These are phyloP conservation scores for Steatocranus sp. DNA, from an alignment of 2,797 vertebrate species.

Conservation along the genomic window DNA sequence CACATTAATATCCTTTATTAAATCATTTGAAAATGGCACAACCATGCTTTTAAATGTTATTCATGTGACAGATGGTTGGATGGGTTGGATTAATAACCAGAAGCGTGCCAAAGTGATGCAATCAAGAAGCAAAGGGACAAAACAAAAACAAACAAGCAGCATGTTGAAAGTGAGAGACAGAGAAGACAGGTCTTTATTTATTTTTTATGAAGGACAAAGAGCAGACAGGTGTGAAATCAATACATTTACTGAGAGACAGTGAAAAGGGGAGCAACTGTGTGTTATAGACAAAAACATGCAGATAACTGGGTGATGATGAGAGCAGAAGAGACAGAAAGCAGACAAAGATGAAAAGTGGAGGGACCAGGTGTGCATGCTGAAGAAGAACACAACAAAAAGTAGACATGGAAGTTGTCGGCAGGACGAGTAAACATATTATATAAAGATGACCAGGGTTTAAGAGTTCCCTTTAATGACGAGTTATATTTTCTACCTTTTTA, in stretches of 20 bases:
- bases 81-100: slow-evolving; percentile 12
- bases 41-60: not conserved
- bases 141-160: slow-evolving; percentile 33
- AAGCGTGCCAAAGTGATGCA: slow-evolving; percentile 17
- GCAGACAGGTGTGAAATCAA: not conserved
- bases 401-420: not conserved
- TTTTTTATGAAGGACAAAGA: slow-evolving; percentile 24
- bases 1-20: not conserved
- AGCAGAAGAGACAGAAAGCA: not conserved
- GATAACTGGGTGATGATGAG: slow-evolving; percentile 45
- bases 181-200: slow-evolving; percentile 64
- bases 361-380: slow-evolving; percentile 21
- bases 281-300: slow-evolving; percentile 37
- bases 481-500: not conserved
- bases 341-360: slow-evolving; percentile 5
- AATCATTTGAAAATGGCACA: slow-evolving; percentile 16
- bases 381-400: slow-evolving; percentile 9
- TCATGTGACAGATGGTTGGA: slow-evolving; percentile 38
- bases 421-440: slow-evolving; percentile 3
- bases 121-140: slow-evolving; percentile 21
- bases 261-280: not conserved
- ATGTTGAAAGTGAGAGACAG: slow-evolving; percentile 25
- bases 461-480: not conserved
- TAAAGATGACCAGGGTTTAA: slow-evolving; percentile 1
- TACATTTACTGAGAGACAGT: slow-evolving; percentile 28